Percentiles rank a stretch among this genome's conserved stretches.
phyloP scores from a whole-genome alignment of 2,888 invertebrate genomes.

The Phasia obesa region DNA sequence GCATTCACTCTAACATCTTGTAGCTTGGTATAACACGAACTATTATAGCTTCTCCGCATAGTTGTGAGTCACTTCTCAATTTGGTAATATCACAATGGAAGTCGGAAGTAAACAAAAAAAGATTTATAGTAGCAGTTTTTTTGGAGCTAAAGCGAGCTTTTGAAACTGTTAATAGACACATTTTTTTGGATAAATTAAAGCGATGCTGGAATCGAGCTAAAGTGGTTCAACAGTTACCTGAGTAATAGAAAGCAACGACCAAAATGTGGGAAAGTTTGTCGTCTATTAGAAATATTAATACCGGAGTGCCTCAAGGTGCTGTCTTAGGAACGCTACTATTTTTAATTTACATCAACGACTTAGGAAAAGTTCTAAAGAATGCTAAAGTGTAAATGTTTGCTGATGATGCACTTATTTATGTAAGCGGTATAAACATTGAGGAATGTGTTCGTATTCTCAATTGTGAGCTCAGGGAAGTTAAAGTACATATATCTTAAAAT shows the following conservation, averaged over 20 bases:
- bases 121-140: conserved; percentile 4
- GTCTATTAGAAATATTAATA: neutral
- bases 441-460: neutral
- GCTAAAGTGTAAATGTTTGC: neutral
- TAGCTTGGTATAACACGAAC: too few species aligned
- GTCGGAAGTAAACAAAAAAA: neutral
- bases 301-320: neutral
- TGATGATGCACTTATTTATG: conserved; percentile 5
- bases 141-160: neutral
- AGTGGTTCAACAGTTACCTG: neutral
- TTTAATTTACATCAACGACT: conserved; percentile 15
- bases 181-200: conserved; percentile 4
- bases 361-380: neutral
- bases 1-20: too few species aligned
- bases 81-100: conserved; percentile 6
- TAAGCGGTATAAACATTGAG: neutral
- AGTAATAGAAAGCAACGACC: conserved; percentile 5
- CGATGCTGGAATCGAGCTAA: conserved; percentile 2
- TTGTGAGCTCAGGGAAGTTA: neutral
- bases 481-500: neutral
- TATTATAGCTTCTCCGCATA: too few species aligned
- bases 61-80: conserved; percentile 7
- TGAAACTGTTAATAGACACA: conserved; percentile 7
- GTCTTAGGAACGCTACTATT: conserved; percentile 10
- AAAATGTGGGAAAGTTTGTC: conserved; percentile 3